Percentiles rank a stretch among this genome's conserved stretches.
These are phyloP conservation scores for Coenonympha glycerion DNA, from an alignment of 2,888 invertebrate genomes.

Conservation along the genomic window DNA sequence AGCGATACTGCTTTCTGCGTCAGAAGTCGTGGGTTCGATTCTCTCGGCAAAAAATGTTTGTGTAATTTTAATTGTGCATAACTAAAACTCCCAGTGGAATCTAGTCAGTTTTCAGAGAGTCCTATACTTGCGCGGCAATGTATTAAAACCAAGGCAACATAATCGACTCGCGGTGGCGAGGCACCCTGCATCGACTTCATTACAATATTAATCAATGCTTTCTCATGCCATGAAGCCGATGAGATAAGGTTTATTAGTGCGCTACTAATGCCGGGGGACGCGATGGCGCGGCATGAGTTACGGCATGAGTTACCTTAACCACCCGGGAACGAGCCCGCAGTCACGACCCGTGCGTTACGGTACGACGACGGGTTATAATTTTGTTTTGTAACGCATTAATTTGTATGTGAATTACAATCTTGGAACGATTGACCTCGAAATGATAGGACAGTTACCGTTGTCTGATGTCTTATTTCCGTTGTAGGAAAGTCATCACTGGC, in stretches of 20 bases:
- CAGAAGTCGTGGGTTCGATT: no score
- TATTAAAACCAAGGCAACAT: not conserved
- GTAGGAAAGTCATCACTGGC: no score
- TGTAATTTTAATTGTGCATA: no score
- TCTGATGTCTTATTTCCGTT: not conserved
- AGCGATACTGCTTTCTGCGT: no score
- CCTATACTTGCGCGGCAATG: not conserved
- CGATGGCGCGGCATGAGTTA: slow-evolving; percentile 42
- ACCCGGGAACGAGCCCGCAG: slow-evolving; percentile 19
- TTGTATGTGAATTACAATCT: not conserved
- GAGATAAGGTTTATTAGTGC: slow-evolving; percentile 48
- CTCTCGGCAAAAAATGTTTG: no score
- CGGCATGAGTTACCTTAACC: slow-evolving; percentile 27
- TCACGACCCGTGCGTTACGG: slow-evolving; percentile 23
- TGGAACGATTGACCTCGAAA: not conserved
- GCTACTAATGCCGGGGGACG: slow-evolving; percentile 49
- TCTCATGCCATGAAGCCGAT: slow-evolving; percentile 52
- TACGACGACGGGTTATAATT: not conserved
- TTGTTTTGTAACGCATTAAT: not conserved
- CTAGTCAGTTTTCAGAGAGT: no score
- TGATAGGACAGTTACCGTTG: not conserved
- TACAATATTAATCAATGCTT: slow-evolving; percentile 70
- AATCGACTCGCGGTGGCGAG: slow-evolving; percentile 29
- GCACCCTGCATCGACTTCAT: slow-evolving; percentile 54
- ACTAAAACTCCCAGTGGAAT: no score